A percentile compares a stretch with the other conserved stretches of the same genome.
phyloP scores from a whole-genome alignment of 2,113 vertebrate species.

The Pavo muticus region DNA sequence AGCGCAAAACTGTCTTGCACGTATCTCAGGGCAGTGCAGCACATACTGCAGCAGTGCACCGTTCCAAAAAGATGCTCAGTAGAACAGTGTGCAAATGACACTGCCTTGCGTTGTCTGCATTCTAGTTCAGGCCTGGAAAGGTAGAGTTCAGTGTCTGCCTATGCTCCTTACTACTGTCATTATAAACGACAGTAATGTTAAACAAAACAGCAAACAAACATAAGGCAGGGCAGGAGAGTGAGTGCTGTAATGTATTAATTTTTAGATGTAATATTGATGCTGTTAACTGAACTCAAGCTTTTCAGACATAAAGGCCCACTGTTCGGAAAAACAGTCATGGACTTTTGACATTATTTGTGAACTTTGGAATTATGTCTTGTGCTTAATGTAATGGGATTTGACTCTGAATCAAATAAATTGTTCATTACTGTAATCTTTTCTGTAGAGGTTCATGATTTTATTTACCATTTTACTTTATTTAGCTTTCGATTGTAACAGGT shows the following conservation, averaged over 20 bases:
- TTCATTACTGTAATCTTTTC: not conserved
- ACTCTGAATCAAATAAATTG: not conserved
- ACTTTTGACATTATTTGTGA: not conserved
- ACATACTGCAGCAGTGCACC: not conserved
- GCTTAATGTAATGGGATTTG: not conserved
- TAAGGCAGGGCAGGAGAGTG: fast-evolving
- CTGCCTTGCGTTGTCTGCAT: not conserved
- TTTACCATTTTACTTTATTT: not conserved
- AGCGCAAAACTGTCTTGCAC: not conserved
- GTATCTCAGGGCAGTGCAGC: not conserved
- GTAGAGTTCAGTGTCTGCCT: not conserved
- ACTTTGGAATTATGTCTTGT: not conserved
- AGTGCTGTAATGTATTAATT: not conserved
- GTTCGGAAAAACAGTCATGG: not conserved
- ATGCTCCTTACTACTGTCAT: not conserved
- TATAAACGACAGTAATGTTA: not conserved
- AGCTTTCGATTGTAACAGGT: not conserved
- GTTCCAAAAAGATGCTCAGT: not conserved
- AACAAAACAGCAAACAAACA: not conserved
- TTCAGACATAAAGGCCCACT: not conserved
- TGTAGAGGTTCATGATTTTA: not conserved
- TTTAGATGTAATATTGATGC: not conserved
- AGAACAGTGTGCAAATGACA: not conserved
- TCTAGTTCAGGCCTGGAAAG: not conserved
- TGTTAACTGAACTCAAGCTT: not conserved